These are phyloP conservation scores for Leptatherina wallacei DNA, from an alignment of 2,797 vertebrate genomes.

Conservation along the genomic window DNA sequence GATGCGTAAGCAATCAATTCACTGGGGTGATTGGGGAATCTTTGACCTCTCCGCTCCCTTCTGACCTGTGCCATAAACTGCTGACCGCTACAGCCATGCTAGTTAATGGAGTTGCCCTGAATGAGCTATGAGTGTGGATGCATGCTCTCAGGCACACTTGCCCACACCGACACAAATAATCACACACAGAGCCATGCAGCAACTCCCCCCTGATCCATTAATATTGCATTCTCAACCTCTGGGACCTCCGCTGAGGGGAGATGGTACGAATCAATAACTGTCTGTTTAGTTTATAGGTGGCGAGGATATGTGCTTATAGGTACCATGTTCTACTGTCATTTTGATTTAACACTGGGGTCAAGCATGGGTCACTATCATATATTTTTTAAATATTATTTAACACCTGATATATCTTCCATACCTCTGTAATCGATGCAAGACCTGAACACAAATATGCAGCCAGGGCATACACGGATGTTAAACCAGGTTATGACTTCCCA, in stretches of 20 bases:
- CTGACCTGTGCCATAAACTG: conserved; percentile 81
- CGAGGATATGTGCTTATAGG: conserved; percentile 68
- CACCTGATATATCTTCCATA: conserved; percentile 70
- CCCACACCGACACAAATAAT: conserved; percentile 35
- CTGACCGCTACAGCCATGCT: conserved; percentile 61
- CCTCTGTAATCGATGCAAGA: conserved; percentile 65
- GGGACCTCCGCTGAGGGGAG: conserved; percentile 67
- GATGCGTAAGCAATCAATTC: conserved; percentile 82
- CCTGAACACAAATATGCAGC: conserved; percentile 44
- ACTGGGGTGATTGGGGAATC: conserved; percentile 72
- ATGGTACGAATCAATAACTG: conserved; percentile 81
- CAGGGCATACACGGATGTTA: conserved; percentile 8
- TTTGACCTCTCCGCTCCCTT: conserved; percentile 74
- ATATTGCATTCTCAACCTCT: conserved; percentile 74
- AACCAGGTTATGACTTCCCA: conserved; percentile 16
- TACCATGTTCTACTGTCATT: conserved; percentile 68
- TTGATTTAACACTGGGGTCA: conserved; percentile 79
- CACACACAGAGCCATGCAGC: conserved; percentile 42
- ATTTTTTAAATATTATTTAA: conserved; percentile 82
- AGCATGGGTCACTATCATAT: conserved; percentile 62
- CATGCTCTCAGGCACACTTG: conserved; percentile 31
- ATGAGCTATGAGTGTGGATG: conserved; percentile 43
- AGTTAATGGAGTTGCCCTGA: conserved; percentile 66
- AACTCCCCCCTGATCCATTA: conserved; percentile 69
- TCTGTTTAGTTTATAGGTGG: conserved; percentile 83